Evolutionary conservation across 1,140 invertebrate species (phyloP), one percentile per base, ranked within the genome.

Genomic region (Aphidius ervi): DNA sequence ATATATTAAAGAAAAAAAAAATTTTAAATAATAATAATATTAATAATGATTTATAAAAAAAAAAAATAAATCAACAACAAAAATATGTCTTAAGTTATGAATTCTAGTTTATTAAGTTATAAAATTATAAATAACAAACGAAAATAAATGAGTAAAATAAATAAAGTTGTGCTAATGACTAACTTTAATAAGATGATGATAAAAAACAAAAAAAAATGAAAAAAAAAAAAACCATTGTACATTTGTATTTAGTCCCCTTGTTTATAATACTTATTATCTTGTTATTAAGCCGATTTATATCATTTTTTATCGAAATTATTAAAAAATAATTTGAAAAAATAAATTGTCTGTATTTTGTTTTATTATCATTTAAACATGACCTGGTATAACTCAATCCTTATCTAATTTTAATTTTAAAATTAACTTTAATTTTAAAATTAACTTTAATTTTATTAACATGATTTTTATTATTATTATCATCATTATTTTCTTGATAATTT

Each of bases 241-340:
- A 78, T 80, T 80, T 79, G 78, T 80, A 79, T 80, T 76, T 80
- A 80, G 78, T 75, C 70, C 70, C 69, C 74, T 78, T 80, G 78
- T 80, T 80, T 78, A 79, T 80, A 78, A 77, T 76, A 80, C 74
- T 75, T 80, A 78, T 80, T 77, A 80, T 72, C 74, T 78, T 80
- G 77, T 80, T 80, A 78, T 78, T 79, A 80, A 79, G 78, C 70
- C 77, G 65, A 79, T 80, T 80, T 80, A 76, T 80, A 79, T 80
- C 75, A 80, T 79, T 80, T 80, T 79, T 79, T 80, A 80, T 78
- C 74, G 72, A 80, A 78, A 78, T 79, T 76, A 80, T 80, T 78
- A 79, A 80, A 80, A 79, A 80, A 79, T 77, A 72, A 75, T 76
- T 78, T 76, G 70, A 78, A 80, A 80, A 76, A 71, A 73, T 70